phyloP scores from a whole-genome alignment of 2,113 vertebrate genomes.

The Saguinus imperator region DNA sequence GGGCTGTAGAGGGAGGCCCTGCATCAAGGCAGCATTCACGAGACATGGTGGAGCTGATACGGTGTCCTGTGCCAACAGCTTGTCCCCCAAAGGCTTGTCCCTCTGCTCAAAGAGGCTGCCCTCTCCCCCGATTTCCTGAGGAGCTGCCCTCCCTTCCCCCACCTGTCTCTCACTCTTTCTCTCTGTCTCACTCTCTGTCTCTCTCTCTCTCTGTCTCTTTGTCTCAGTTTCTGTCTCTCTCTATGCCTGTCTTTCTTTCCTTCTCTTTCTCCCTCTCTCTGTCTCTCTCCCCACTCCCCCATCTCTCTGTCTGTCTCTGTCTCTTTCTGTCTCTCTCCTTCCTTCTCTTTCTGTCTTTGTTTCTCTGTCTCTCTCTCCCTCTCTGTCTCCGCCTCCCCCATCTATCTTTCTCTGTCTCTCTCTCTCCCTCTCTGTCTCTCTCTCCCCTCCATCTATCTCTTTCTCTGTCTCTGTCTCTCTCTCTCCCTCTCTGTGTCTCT shows the following conservation, averaged over 20 bases:
- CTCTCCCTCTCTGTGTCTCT: too few species aligned
- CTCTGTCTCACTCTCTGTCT: background rate
- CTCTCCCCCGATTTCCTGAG: background rate
- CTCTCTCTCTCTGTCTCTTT: background rate
- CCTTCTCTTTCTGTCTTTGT: too few species aligned
- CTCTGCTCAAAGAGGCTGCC: background rate
- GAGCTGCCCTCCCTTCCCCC: background rate
- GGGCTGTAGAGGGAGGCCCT: background rate
- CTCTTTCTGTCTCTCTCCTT: too few species aligned
- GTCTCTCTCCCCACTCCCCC: background rate
- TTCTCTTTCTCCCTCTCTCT: too few species aligned
- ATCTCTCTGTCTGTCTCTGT: too few species aligned
- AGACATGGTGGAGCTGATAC: rapidly evolving
- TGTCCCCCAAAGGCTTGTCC: too few species aligned
- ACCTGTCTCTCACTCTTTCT: background rate
- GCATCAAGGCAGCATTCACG: background rate
- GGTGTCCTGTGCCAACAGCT: rapidly evolving
- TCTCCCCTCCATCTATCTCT: too few species aligned
- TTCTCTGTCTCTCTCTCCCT: too few species aligned
- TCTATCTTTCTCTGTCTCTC: too few species aligned
- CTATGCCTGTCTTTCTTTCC: background rate
- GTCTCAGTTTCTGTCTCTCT: background rate
- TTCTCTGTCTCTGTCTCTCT: too few species aligned
- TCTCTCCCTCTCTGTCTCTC: too few species aligned
- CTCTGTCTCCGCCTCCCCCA: too few species aligned